Evolutionary conservation across 2,888 invertebrate genomes (phyloP).

Genomic region (Alentia gelatinosa): DNA sequence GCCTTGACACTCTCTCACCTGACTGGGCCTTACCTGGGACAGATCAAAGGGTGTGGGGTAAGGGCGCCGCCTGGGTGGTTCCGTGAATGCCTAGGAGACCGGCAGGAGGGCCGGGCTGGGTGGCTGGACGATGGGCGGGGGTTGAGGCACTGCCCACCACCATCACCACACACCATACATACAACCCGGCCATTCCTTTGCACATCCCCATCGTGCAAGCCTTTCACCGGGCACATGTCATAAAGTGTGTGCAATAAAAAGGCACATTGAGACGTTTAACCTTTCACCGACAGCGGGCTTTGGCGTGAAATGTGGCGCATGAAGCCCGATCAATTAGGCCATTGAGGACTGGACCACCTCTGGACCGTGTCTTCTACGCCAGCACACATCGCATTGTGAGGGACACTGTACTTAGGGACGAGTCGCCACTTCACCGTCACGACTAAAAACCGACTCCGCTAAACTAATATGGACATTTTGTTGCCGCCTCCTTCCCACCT

Average conservation of each 20-base stretch:
- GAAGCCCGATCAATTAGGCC: constrained; percentile 16
- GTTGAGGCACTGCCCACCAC: too few species aligned
- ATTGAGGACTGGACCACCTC: constrained; percentile 21
- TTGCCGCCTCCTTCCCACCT: neutral
- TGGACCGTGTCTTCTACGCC: neutral
- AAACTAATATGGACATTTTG: constrained; percentile 48
- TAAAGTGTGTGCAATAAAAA: constrained; percentile 35
- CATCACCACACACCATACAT: neutral
- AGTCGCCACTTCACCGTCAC: neutral
- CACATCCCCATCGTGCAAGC: neutral
- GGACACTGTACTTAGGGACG: too few species aligned
- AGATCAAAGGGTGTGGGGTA: constrained; percentile 2
- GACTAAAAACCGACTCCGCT: neutral
- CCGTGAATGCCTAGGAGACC: too few species aligned
- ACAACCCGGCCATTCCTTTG: too few species aligned
- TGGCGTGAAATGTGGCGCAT: constrained; percentile 36
- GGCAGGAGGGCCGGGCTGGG: too few species aligned
- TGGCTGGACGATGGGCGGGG: too few species aligned
- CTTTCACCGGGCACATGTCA: constrained; percentile 23
- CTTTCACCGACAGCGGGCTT: neutral
- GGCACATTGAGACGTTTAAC: constrained; percentile 41
- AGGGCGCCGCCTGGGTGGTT: too few species aligned
- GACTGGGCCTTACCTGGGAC: neutral
- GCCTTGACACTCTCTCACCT: constrained; percentile 36
- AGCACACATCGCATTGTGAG: constrained; percentile 15